These are phyloP conservation scores for Smutsia gigantea DNA, from an alignment of 2,797 vertebrate species.

Conservation along the genomic window DNA sequence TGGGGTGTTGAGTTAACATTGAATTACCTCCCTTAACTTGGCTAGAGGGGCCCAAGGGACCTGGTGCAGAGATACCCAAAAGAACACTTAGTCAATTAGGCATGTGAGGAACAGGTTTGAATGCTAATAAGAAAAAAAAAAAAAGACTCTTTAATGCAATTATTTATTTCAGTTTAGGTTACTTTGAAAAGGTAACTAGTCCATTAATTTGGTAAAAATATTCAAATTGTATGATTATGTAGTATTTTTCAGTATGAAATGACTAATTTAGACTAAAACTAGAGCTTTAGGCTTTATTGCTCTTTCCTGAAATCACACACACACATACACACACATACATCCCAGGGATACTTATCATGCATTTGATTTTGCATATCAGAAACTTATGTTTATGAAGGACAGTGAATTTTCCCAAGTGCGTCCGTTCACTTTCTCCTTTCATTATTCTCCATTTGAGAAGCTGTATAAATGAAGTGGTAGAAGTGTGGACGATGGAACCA, in stretches of 20 bases:
- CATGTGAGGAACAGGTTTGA: neutral
- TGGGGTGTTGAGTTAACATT: neutral
- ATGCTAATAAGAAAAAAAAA: neutral
- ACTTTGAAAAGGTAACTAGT: neutral
- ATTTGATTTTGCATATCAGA: neutral
- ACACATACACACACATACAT: neutral
- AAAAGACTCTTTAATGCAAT: neutral
- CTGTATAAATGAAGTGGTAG: neutral
- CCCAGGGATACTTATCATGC: neutral
- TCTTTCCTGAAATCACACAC: neutral
- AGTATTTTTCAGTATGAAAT: neutral
- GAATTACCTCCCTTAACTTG: neutral
- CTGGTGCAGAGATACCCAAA: neutral
- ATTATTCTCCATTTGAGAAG: neutral
- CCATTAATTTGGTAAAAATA: neutral
- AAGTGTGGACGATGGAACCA: neutral
- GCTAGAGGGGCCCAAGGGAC: neutral
- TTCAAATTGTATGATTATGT: neutral
- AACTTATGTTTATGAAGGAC: neutral
- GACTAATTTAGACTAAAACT: neutral
- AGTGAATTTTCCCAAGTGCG: neutral
- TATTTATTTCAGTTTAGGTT: neutral
- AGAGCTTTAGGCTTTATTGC: neutral
- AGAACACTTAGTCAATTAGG: neutral
- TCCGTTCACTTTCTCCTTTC: neutral